Conservation (phyloP, 2,113 vertebrate genomes). For the Microcebus lehilahytsara region DNA sequence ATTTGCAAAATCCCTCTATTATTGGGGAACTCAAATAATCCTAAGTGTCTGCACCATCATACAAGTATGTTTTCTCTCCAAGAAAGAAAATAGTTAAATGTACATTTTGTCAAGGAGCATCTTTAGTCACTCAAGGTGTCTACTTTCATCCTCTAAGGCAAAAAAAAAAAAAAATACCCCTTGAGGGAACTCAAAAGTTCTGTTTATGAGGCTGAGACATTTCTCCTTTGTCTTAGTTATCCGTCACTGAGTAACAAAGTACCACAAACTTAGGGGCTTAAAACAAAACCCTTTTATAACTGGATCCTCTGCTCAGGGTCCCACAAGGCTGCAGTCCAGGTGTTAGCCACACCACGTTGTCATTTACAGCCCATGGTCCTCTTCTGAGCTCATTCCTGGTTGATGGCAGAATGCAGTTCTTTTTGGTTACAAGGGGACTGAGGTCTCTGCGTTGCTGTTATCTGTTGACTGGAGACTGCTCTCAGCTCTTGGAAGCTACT, state of each 20-base stretch:
- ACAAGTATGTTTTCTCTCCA: background rate
- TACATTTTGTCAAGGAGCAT: background rate
- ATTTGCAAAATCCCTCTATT: background rate
- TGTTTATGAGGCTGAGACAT: background rate
- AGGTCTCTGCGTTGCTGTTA: background rate
- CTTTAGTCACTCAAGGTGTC: background rate
- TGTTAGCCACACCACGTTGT: background rate
- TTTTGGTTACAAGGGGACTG: background rate
- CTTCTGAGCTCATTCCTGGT: background rate
- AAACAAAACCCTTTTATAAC: background rate
- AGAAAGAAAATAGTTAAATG: background rate
- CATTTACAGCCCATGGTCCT: background rate
- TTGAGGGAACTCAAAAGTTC: background rate
- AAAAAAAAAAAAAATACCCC: background rate
- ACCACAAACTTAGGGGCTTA: background rate
- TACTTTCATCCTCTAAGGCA: background rate
- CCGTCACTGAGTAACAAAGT: background rate
- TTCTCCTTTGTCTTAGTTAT: background rate
- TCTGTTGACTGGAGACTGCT: accelerated
- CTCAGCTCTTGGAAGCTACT: accelerated
- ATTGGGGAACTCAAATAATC: background rate
- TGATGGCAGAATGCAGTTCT: background rate
- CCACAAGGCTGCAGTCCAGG: background rate
- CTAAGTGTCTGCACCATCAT: background rate
- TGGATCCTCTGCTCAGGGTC: background rate